Conservation (phyloP, 2,888 invertebrate genomes). For the Drosophila mimetica region DNA sequence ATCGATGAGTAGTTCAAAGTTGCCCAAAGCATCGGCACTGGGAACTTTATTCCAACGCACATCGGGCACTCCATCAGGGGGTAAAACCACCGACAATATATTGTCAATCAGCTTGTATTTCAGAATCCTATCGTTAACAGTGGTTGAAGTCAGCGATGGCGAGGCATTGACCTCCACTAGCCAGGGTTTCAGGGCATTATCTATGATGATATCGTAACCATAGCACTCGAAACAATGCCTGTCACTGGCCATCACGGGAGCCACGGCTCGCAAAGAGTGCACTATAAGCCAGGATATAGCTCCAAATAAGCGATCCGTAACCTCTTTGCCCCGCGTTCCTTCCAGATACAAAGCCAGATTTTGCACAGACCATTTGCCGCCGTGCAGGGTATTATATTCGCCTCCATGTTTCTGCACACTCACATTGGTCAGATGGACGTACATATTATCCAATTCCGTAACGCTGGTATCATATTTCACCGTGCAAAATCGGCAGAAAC, state of each 20-base stretch:
- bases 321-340: constrained; percentile 94
- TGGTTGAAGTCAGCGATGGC: constrained; percentile 96
- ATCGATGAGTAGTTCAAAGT: constrained; percentile 93
- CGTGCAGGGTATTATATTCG: constrained; percentile 96
- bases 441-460: constrained; percentile 95
- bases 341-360: constrained; percentile 95
- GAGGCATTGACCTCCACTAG: constrained; percentile 96
- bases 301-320: constrained; percentile 94
- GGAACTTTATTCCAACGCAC: constrained; percentile 95
- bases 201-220: constrained; percentile 97
- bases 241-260: constrained; percentile 96
- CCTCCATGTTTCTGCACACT: constrained; percentile 98
- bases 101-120: constrained; percentile 97
- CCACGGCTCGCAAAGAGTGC: constrained; percentile 95
- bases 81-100: constrained; percentile 94
- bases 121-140: constrained; percentile 95
- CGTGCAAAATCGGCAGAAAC: constrained; percentile 97
- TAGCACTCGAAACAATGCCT: constrained; percentile 91
- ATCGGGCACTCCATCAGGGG: constrained; percentile 94
- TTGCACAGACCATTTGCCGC: constrained; percentile 96
- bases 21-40: constrained; percentile 89
- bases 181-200: constrained; percentile 97
- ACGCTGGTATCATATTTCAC: constrained; percentile 96
- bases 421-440: constrained; percentile 97
- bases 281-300: constrained; percentile 96